Conservation (phyloP, 2,113 vertebrate genomes). For the Callocephalon fimbriatum region DNA sequence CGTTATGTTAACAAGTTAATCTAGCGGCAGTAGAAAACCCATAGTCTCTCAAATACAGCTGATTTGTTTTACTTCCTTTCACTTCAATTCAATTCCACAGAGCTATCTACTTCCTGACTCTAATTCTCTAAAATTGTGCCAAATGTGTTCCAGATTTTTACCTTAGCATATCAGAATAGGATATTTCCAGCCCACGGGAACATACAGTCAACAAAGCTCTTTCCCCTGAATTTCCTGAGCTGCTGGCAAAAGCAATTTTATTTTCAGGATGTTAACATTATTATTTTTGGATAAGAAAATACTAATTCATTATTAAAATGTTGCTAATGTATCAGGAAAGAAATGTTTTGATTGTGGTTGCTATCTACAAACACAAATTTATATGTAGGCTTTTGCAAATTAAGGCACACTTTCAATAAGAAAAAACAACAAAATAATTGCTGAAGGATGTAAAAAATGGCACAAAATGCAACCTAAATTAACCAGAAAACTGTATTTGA, state of each 20-base stretch:
- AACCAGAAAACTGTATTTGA: not conserved
- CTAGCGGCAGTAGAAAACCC: not conserved
- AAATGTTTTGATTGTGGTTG: not conserved
- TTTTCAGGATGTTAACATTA: slow-evolving; percentile 37
- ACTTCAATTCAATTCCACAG: not conserved
- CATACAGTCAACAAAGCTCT: slow-evolving; percentile 16
- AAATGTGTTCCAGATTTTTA: not conserved
- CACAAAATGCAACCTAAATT: not conserved
- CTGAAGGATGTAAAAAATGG: not conserved
- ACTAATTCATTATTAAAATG: slow-evolving; percentile 13
- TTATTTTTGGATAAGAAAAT: slow-evolving; percentile 39
- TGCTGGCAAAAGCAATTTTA: slow-evolving; percentile 36
- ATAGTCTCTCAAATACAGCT: not conserved
- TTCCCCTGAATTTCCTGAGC: slow-evolving; percentile 42
- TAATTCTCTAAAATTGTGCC: slow-evolving; percentile 1
- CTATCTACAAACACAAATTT: not conserved
- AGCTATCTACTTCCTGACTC: slow-evolving; percentile 9
- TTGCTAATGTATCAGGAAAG: not conserved
- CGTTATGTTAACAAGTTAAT: not conserved
- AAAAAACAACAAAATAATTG: not conserved
- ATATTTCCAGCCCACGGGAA: slow-evolving; percentile 26
- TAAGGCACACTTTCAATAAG: not conserved
- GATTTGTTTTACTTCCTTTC: not conserved
- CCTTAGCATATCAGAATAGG: not conserved
- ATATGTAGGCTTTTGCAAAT: not conserved